phyloP scores from a whole-genome alignment of 1,140 invertebrate genomes.

The Steinernema khuongi region DNA sequence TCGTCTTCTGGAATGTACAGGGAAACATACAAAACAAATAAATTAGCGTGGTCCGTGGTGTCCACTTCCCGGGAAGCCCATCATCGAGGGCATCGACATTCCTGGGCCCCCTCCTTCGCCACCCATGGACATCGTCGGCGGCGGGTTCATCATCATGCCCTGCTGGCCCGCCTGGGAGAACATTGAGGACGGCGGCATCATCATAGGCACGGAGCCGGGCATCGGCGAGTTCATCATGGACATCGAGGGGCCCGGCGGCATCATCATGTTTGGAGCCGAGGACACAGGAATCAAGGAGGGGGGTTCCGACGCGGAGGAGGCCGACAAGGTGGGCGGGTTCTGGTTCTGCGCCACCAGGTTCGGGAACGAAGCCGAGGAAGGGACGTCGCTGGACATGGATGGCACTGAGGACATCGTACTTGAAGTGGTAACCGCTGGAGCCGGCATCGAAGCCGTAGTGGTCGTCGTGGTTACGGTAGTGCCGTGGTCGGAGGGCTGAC shows the following conservation, averaged over 20 bases:
- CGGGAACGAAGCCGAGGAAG: neutral
- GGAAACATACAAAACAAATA: neutral
- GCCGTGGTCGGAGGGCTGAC: neutral
- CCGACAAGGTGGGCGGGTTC: neutral
- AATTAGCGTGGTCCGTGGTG: neutral
- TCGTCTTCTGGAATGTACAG: constrained; percentile 10
- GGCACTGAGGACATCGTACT: neutral
- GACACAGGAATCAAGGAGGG: neutral
- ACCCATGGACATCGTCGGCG: too few relatives aligned
- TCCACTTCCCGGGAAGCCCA: neutral
- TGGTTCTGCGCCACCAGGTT: neutral
- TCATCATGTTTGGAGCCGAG: neutral
- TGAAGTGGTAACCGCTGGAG: too few relatives aligned
- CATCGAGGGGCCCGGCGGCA: neutral
- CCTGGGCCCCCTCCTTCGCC: neutral
- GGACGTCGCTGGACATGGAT: neutral
- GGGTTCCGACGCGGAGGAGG: neutral
- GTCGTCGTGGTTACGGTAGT: neutral
- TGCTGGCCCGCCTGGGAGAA: neutral
- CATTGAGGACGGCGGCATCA: neutral
- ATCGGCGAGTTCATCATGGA: neutral
- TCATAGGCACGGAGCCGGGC: neutral
- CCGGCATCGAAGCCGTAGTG: too few relatives aligned
- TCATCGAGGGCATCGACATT: neutral
- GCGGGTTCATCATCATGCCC: neutral